Evolutionary conservation across 1,140 invertebrate genomes (phyloP).

Genomic region (Rhynchophorus ferrugineus): DNA sequence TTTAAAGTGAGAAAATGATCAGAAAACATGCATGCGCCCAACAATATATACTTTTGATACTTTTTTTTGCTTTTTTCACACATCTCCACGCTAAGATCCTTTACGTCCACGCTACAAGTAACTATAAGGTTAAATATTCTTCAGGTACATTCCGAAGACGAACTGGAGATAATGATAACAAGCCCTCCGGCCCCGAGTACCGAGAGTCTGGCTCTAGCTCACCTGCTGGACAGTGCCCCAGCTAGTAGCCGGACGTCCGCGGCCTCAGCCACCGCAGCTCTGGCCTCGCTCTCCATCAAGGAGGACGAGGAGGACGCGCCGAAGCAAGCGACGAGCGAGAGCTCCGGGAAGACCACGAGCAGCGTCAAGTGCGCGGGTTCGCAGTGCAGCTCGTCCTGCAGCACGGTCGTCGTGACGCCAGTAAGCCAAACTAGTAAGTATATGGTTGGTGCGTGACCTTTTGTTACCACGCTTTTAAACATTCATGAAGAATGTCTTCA

Average conservation of each 20-base stretch:
- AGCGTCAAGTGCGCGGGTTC: constrained; percentile 51
- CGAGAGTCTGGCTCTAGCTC: constrained; percentile 64
- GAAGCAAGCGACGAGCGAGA: constrained; percentile 34
- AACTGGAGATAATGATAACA: constrained; percentile 77
- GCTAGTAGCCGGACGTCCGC: constrained; percentile 48
- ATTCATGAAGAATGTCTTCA: too few relatives aligned
- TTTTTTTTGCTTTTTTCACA: too few relatives aligned
- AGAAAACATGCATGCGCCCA: too few relatives aligned
- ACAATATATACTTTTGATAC: too few relatives aligned
- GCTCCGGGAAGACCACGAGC: constrained; percentile 36
- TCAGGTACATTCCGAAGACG: constrained; percentile 78
- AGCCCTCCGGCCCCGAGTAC: constrained; percentile 64
- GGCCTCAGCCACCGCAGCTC: constrained; percentile 39
- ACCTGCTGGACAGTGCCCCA: constrained; percentile 55
- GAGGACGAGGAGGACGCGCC: constrained; percentile 33
- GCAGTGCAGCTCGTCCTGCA: constrained; percentile 74
- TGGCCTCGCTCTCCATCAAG: constrained; percentile 36
- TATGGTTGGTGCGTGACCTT: too few relatives aligned
- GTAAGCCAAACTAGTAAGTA: constrained; percentile 40
- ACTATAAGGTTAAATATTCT: too few relatives aligned
- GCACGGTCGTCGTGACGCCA: constrained; percentile 69
- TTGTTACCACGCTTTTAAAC: too few relatives aligned
- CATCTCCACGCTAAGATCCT: too few relatives aligned
- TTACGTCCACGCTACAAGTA: too few relatives aligned
- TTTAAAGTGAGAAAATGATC: too few relatives aligned